phyloP scores from a whole-genome alignment of 2,797 vertebrate species.

The Novumbra hubbsi region DNA sequence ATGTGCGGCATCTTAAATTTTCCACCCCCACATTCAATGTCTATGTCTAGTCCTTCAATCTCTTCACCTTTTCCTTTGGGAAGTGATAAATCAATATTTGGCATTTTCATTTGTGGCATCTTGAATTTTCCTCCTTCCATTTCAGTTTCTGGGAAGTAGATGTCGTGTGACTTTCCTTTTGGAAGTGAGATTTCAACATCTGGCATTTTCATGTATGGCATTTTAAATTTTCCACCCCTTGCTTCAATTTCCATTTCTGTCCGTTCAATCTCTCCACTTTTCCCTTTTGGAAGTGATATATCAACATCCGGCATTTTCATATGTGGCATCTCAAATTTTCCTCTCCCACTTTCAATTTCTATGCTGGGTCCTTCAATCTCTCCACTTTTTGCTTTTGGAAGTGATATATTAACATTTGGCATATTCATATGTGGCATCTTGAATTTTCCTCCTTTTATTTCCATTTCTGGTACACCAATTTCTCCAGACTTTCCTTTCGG shows the following conservation, averaged over 20 bases:
- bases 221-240: constrained; percentile 12
- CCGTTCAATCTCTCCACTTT: constrained; percentile 15
- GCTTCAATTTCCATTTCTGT: constrained; percentile 22
- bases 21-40: constrained; percentile 14
- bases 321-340: constrained; percentile 24
- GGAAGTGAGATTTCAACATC: too few species aligned
- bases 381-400: constrained; percentile 46
- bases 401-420: constrained; percentile 55
- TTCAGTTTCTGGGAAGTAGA: constrained; percentile 31
- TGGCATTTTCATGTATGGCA: not conserved
- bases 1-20: constrained; percentile 30
- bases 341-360: constrained; percentile 26
- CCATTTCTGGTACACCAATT: constrained; percentile 26
- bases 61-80: constrained; percentile 45
- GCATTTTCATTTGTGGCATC: constrained; percentile 47
- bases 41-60: constrained; percentile 23
- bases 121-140: constrained; percentile 33
- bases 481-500: constrained; percentile 45
- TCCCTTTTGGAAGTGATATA: constrained; percentile 53
- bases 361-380: constrained; percentile 26
- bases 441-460: constrained; percentile 30
- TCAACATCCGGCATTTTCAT: constrained; percentile 49
- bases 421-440: constrained; percentile 40
- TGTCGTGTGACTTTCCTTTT: constrained; percentile 28
- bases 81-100: constrained; percentile 59